Conservation (phyloP, 2,888 invertebrate species). For the Rambutsinella grinnellia region DNA sequence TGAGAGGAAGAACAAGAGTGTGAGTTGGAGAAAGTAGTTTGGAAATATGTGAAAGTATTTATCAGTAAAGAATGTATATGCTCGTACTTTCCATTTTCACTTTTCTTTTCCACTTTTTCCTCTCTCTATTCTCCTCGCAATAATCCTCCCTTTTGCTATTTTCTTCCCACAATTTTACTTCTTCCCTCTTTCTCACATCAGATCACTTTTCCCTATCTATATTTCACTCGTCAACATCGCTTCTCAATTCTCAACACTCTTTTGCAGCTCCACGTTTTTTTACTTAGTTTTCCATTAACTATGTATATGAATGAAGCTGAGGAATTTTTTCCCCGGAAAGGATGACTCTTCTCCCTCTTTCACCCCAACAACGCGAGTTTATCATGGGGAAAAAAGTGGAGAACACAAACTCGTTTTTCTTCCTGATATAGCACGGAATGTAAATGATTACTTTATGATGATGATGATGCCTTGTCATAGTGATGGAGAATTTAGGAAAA, state of each 20-base stretch:
- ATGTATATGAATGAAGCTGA: neutral
- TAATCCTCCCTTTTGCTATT: conserved; percentile 42
- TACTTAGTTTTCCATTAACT: neutral
- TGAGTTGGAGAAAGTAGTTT: neutral
- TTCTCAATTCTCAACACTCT: conserved; percentile 2
- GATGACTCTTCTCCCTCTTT: neutral
- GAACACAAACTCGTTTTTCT: neutral
- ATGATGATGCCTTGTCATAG: neutral
- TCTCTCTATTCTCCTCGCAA: too few species aligned
- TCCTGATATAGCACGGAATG: neutral
- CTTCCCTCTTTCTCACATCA: conserved; percentile 24
- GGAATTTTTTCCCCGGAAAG: neutral
- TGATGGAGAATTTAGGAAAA: neutral
- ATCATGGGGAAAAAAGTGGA: neutral
- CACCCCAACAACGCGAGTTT: neutral
- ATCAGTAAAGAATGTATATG: neutral
- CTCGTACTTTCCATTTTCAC: neutral
- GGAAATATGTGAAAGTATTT: neutral
- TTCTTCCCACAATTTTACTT: conserved; percentile 34
- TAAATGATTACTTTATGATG: neutral
- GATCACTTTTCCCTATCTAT: conserved; percentile 37
- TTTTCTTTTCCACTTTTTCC: conserved; percentile 16
- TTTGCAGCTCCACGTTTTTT: neutral
- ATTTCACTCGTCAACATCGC: conserved; percentile 15
- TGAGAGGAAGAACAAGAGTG: too few species aligned